Evolutionary conservation across 2,888 invertebrate species (phyloP).

Genomic region (Imbricaverruca yamaguchii): DNA sequence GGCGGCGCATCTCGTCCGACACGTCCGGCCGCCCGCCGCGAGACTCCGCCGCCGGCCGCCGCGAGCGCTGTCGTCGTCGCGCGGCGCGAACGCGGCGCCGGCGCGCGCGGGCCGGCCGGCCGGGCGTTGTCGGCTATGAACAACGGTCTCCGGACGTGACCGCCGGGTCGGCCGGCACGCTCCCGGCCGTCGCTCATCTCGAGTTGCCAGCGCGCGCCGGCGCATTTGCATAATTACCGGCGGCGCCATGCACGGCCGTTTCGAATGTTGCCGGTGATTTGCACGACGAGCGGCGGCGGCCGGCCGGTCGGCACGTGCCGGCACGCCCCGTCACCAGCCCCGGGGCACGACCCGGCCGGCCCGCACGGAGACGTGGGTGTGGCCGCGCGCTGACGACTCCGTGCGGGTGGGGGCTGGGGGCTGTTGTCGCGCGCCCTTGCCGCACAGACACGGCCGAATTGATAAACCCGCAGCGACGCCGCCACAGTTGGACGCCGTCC

Average conservation of each 20-base stretch:
- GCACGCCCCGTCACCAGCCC: neutral
- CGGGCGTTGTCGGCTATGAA: too few species aligned
- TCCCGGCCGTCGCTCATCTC: neutral
- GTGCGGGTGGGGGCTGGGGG: too few species aligned
- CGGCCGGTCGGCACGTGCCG: neutral
- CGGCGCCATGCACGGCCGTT: slow-evolving; percentile 1
- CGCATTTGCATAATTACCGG: slow-evolving; percentile 7
- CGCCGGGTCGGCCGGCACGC: neutral
- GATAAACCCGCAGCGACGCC: too few species aligned
- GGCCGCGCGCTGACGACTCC: too few species aligned
- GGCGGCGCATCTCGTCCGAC: too few species aligned
- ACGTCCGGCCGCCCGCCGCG: neutral
- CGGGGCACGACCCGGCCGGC: too few species aligned
- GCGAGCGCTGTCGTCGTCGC: neutral
- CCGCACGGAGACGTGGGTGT: too few species aligned
- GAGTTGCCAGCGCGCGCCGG: neutral
- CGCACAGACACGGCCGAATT: too few species aligned
- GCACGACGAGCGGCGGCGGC: neutral
- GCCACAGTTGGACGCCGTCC: too few species aligned
- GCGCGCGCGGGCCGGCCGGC: neutral
- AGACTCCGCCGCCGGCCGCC: neutral
- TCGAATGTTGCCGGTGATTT: neutral
- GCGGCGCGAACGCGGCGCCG: neutral
- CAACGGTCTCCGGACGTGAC: neutral
- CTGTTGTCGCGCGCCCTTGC: too few species aligned